phyloP scores from a whole-genome alignment of 1,140 invertebrate species.

The Dolichoris vasculosae region DNA sequence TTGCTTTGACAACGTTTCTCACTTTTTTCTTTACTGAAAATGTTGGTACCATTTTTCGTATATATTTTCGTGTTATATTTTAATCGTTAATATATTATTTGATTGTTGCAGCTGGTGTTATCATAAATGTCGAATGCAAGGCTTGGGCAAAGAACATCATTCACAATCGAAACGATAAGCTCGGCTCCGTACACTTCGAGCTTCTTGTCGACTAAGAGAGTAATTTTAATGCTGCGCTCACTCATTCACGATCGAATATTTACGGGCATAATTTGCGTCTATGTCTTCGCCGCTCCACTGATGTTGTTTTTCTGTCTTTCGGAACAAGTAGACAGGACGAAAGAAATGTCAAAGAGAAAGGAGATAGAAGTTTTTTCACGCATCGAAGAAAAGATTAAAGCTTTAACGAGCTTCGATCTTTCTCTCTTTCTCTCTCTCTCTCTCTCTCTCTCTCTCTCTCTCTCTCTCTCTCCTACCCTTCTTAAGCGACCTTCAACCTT shows the following conservation, averaged over 20 bases:
- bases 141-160: conserved; percentile 92
- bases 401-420: background rate
- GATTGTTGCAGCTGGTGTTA: conserved; percentile 82
- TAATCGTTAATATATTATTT: background rate
- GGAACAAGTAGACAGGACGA: background rate
- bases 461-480: too few species aligned
- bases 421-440: too few species aligned
- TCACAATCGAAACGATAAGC: conserved; percentile 84
- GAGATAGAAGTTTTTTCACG: background rate
- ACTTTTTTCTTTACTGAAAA: too few species aligned
- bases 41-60: too few species aligned
- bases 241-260: conserved; percentile 4
- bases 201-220: conserved; percentile 86
- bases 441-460: too few species aligned
- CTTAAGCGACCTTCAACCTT: background rate
- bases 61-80: too few species aligned
- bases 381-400: background rate
- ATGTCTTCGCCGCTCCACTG: background rate
- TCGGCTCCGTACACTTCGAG: conserved; percentile 92
- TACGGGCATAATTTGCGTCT: background rate
- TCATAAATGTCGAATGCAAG: conserved; percentile 93
- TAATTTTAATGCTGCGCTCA: conserved; percentile 3
- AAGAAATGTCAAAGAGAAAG: background rate
- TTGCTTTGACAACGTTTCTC: too few species aligned
- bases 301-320: conserved; percentile 3